Conservation (phyloP, 1,140 invertebrate genomes). For the Drosophila cardini region DNA sequence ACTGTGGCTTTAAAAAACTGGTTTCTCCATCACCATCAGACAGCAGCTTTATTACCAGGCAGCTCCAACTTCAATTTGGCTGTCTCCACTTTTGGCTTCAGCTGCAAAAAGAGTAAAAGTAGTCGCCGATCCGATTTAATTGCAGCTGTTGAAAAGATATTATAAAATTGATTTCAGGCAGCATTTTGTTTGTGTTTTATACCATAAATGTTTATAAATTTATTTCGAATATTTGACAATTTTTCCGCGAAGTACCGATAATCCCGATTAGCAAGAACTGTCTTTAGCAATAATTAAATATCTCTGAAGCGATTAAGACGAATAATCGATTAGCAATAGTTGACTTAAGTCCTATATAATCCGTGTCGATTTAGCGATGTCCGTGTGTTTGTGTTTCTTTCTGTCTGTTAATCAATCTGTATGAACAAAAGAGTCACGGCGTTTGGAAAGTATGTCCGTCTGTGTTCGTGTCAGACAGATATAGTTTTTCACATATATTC, state of each 20-base stretch:
- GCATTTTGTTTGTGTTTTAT: conserved; percentile 71
- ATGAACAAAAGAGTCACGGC: too few relatives aligned
- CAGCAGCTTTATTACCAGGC: background rate
- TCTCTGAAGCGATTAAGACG: background rate
- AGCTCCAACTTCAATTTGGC: conserved; percentile 53
- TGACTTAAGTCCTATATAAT: background rate
- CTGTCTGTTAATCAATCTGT: too few relatives aligned
- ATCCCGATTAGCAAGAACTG: conserved; percentile 32
- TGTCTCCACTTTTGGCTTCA: conserved; percentile 74
- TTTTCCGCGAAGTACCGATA: conserved; percentile 35
- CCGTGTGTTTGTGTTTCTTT: too few relatives aligned
- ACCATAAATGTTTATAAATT: conserved; percentile 49
- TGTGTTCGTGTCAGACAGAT: too few relatives aligned
- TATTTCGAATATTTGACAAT: conserved; percentile 55
- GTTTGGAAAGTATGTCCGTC: too few relatives aligned
- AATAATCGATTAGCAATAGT: conserved; percentile 2
- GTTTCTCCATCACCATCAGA: conserved; percentile 55
- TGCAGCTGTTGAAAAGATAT: conserved; percentile 66
- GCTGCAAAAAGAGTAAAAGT: conserved; percentile 71
- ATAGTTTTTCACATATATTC: too few relatives aligned
- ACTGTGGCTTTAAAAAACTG: conserved; percentile 38
- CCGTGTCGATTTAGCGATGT: too few relatives aligned
- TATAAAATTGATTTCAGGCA: conserved; percentile 75
- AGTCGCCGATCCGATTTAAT: conserved; percentile 33
- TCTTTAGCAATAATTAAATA: background rate